A percentile compares a stretch with the other conserved stretches of the same genome.
Conservation (phyloP, 2,797 vertebrate genomes). For the Syndactyla subalaris region DNA sequence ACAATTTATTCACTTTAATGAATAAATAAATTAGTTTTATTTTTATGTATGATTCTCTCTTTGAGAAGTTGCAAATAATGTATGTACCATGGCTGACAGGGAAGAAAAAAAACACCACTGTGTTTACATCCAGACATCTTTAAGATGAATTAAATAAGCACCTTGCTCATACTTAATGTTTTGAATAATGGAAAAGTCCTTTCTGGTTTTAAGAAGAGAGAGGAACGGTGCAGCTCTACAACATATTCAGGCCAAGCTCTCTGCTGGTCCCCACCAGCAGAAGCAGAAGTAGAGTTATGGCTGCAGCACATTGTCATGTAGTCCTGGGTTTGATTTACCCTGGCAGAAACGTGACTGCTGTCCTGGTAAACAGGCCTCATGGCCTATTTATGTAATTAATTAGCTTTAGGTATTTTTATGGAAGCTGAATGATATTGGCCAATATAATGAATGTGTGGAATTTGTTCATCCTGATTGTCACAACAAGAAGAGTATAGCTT, state of each 20-base stretch:
- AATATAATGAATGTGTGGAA: constrained; percentile 24
- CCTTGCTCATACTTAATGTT: constrained; percentile 31
- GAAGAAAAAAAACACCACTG: not conserved
- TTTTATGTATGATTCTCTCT: constrained; percentile 79
- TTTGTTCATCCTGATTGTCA: constrained; percentile 23
- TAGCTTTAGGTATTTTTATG: constrained; percentile 12
- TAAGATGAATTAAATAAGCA: constrained; percentile 49
- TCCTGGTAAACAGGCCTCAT: constrained; percentile 23
- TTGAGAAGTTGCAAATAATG: constrained; percentile 72
- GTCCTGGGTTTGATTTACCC: not conserved
- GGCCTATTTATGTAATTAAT: constrained; percentile 35
- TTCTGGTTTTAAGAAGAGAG: not conserved
- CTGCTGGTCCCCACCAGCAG: not conserved
- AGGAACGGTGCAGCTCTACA: not conserved
- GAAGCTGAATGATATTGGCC: constrained; percentile 1
- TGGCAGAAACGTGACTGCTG: not conserved
- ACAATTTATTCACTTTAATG: constrained; percentile 76
- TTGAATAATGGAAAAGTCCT: constrained; percentile 19
- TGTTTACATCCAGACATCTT: constrained; percentile 43
- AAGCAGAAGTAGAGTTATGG: not conserved
- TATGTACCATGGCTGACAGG: constrained; percentile 34
- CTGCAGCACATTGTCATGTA: not conserved
- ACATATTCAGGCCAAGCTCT: not conserved
- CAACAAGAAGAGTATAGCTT: constrained; percentile 23
- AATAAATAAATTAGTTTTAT: constrained; percentile 81